Conservation (phyloP, 2,797 vertebrate species). For the Chaetophractus vellerosus region DNA sequence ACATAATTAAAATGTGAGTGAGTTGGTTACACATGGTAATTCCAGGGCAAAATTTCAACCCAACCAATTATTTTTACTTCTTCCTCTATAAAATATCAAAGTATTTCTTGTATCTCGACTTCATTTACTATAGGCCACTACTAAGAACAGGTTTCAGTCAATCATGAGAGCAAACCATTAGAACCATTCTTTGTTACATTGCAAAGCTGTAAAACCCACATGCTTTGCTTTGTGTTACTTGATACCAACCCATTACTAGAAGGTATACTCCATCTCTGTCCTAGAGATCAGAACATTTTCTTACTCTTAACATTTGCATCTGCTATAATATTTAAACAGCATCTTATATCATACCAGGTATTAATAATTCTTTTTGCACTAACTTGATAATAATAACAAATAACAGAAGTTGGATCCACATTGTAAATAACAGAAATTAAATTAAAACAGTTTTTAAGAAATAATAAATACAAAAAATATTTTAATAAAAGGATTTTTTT, state of each 20-base stretch:
- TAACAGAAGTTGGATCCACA: background rate
- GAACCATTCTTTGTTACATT: background rate
- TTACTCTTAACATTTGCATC: background rate
- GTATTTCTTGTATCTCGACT: background rate
- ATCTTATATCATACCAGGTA: background rate
- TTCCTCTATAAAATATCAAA: slow-evolving; percentile 39
- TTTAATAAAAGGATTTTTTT: background rate
- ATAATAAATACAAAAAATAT: background rate
- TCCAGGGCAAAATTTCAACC: slow-evolving; percentile 15
- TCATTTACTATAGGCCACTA: background rate
- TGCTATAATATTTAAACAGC: background rate
- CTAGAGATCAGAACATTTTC: background rate
- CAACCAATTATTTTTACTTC: slow-evolving; percentile 33
- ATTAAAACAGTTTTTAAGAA: slow-evolving; percentile 40
- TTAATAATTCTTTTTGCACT: background rate
- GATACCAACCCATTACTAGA: background rate
- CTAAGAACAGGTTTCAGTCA: background rate
- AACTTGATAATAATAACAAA: slow-evolving; percentile 2
- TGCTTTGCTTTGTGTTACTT: slow-evolving; percentile 11
- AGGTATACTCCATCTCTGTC: background rate
- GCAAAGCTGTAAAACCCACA: background rate
- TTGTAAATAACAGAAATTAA: slow-evolving; percentile 45
- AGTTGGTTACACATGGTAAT: background rate
- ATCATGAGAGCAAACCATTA: background rate
- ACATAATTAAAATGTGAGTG: slow-evolving; percentile 33